Evolutionary conservation across 2,888 invertebrate species (phyloP).

Genomic region (Erynnis tages): DNA sequence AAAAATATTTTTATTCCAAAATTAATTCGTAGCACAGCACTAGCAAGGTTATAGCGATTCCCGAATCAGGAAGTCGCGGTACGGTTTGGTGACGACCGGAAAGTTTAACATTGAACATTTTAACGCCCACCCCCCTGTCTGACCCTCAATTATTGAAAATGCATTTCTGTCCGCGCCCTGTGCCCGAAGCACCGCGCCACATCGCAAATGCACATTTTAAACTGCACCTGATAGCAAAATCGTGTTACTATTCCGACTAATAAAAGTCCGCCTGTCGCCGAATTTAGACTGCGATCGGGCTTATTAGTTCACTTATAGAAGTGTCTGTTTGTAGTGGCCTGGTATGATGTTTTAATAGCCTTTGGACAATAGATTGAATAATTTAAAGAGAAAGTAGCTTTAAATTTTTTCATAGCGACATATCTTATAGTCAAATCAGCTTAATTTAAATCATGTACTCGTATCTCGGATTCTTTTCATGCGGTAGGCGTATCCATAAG

Average conservation of each 20-base stretch:
- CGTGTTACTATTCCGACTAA: constrained; percentile 66
- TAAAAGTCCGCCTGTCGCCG: constrained; percentile 71
- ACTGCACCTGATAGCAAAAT: constrained; percentile 78
- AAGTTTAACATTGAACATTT: constrained; percentile 71
- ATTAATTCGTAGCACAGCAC: too few species aligned
- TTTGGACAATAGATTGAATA: too few species aligned
- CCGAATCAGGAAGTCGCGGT: constrained; percentile 5
- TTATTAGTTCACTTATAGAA: constrained; percentile 8
- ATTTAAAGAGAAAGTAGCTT: too few species aligned
- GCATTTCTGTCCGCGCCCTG: constrained; percentile 75
- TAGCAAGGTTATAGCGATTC: too few species aligned
- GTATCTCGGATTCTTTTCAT: too few species aligned
- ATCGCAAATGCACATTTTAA: constrained; percentile 81
- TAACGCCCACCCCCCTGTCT: constrained; percentile 75
- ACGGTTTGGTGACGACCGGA: constrained; percentile 47
- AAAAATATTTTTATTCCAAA: too few species aligned
- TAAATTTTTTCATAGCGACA: too few species aligned
- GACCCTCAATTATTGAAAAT: constrained; percentile 82
- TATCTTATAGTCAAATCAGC: too few species aligned
- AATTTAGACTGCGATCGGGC: constrained; percentile 21
- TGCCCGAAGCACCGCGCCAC: constrained; percentile 53
- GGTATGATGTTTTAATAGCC: not conserved
- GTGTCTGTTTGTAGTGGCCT: not conserved
- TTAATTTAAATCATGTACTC: too few species aligned
- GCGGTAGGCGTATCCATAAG: too few species aligned